Percentiles rank a stretch among this genome's conserved stretches.
phyloP scores from a whole-genome alignment of 2,888 invertebrate species.

The Chrysina gloriosa region DNA sequence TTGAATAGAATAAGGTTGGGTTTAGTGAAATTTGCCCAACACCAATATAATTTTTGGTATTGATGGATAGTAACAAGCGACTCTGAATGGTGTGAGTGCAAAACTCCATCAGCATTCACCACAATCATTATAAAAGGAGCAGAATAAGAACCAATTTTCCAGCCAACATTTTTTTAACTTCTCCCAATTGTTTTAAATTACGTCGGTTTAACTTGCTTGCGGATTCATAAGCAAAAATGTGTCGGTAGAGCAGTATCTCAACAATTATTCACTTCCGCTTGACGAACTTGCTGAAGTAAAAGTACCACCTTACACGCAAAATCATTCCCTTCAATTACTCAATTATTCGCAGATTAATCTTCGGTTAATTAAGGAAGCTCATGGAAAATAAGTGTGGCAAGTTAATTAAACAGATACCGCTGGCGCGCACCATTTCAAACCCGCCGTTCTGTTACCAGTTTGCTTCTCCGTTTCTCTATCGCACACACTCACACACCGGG shows the following conservation, averaged over 20 bases:
- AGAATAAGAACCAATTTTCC: too few relatives aligned
- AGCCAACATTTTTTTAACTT: too few relatives aligned
- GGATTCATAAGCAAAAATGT: background rate
- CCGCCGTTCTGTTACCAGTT: constrained; percentile 12
- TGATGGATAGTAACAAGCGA: too few relatives aligned
- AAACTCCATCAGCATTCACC: too few relatives aligned
- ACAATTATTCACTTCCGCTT: constrained; percentile 28
- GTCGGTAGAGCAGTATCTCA: background rate
- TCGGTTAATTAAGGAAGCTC: constrained; percentile 38
- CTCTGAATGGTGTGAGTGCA: too few relatives aligned
- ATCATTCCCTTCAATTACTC: constrained; percentile 38
- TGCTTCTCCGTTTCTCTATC: background rate
- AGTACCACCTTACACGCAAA: constrained; percentile 29
- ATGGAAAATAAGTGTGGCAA: constrained; percentile 38
- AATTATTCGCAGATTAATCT: constrained; percentile 37
- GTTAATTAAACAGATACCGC: constrained; percentile 37
- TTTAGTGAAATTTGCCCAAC: too few relatives aligned
- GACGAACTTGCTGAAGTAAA: constrained; percentile 3
- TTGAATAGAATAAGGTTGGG: too few relatives aligned
- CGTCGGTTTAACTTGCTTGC: too few relatives aligned
- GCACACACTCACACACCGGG: background rate
- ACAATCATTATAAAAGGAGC: too few relatives aligned
- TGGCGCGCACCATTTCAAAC: constrained; percentile 15
- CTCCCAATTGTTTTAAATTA: too few relatives aligned
- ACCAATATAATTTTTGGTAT: too few relatives aligned